Evolutionary conservation across 2,797 vertebrate genomes (phyloP), one percentile per base, ranked within the genome.

Genomic region (Cheirogaleus major): DNA sequence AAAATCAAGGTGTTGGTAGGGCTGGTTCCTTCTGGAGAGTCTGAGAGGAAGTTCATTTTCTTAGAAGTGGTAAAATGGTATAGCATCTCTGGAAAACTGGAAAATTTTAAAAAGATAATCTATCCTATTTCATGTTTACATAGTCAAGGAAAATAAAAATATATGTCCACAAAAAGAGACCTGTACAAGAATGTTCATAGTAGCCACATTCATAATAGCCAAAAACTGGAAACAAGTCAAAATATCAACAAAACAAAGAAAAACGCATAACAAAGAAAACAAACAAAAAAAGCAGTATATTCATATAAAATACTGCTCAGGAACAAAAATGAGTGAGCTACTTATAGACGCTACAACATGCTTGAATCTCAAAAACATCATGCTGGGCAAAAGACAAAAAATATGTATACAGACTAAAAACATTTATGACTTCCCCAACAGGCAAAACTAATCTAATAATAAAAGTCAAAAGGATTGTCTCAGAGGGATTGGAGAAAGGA

Each of bases 301-400:
- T 85, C 17, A 27, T 52, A 82, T 23, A 94, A 94, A 76, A 78
- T 72, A 80, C 35, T 70, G 30, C 57, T 95, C 78, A 83, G 35
- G 32, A 83, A 89, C 25, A 72, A 93, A 91, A 93, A 84, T 45
- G 9, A 88, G 27, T 23, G 41, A 87, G 57, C 87, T 89, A 79
- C 10, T 82, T 80, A 96, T 11, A 84, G 0, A 92, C 67, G 79
- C 59, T 23, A 75, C 43, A 69, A 65, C 35, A 78, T 45, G 17
- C 38, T 50, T 59, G 23, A 89, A 81, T 78, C 91, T 86, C 78
- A 43, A 81, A 92, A 94, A 10, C 10, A 81, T 59, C 13, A 81
- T 45, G 27, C 22, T 73, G 17, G 45, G 12, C 41, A 57, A 87
- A 72, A 92, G 20, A 70, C 14, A 73, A 50, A 89, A 89, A 55